Evolutionary conservation across 2,888 invertebrate species (phyloP).

Genomic region (Aricia artaxerxes): DNA sequence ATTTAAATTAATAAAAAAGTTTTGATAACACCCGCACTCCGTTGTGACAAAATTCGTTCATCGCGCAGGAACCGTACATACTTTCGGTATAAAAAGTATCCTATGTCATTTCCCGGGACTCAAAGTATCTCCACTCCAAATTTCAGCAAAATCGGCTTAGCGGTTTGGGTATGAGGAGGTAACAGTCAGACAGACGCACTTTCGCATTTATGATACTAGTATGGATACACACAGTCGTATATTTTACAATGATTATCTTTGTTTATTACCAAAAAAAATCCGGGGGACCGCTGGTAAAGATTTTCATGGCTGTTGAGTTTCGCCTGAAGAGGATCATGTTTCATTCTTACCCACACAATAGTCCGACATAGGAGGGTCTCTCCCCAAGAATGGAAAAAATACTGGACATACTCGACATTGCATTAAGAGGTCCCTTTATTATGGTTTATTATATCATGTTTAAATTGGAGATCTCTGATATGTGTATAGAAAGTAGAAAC

Average conservation of each 20-base stretch:
- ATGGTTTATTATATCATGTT: conserved; percentile 38
- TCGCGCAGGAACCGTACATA: no score
- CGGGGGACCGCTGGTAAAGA: conserved; percentile 42
- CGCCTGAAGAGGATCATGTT: conserved; percentile 55
- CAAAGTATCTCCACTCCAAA: no score
- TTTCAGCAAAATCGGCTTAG: no score
- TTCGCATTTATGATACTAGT: no score
- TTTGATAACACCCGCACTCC: no score
- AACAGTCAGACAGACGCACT: no score
- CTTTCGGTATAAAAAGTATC: no score
- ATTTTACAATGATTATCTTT: not conserved
- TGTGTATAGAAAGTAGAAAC: not conserved
- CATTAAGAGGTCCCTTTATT: conserved; percentile 46
- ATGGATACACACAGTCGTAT: no score
- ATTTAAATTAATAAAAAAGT: no score
- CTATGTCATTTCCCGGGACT: no score
- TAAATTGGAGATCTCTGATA: conserved; percentile 16
- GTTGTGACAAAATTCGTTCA: no score
- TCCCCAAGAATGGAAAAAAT: conserved; percentile 53
- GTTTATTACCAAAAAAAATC: conserved; percentile 14
- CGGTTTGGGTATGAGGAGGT: no score
- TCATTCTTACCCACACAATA: conserved; percentile 51
- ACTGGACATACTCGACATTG: conserved; percentile 49
- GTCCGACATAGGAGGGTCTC: conserved; percentile 45
- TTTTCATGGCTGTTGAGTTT: conserved; percentile 62